phyloP scores from a whole-genome alignment of 2,113 vertebrate genomes.

The Turnix velox region DNA sequence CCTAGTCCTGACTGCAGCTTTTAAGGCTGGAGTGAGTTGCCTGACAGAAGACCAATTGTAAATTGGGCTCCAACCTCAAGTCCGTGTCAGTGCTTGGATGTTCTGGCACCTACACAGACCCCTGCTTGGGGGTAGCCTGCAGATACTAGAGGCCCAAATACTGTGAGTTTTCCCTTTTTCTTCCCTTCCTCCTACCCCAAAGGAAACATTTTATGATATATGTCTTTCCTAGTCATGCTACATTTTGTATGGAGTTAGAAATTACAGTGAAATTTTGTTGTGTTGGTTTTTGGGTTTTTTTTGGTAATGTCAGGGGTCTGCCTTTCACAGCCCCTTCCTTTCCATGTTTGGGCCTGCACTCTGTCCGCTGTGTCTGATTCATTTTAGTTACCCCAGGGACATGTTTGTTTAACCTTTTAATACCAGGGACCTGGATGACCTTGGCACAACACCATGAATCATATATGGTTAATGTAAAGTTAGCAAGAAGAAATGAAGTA shows the following conservation, averaged over 20 bases:
- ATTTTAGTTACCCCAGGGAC: conserved; percentile 23
- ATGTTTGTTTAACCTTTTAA: conserved; percentile 59
- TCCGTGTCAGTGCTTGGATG: neutral
- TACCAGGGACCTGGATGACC: conserved; percentile 39
- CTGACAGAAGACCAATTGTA: neutral
- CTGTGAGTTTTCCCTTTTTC: neutral
- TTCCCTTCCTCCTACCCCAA: neutral
- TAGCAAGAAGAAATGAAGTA: conserved; percentile 24
- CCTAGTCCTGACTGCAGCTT: neutral
- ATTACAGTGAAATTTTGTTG: neutral
- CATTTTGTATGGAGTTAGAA: neutral
- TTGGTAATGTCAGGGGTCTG: neutral
- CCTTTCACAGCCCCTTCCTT: neutral
- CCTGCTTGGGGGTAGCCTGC: neutral
- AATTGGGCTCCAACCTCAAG: neutral
- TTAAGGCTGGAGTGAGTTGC: neutral
- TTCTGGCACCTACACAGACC: neutral
- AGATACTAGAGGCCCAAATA: neutral
- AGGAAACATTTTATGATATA: neutral
- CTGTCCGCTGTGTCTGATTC: neutral
- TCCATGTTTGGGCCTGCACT: conserved; percentile 25
- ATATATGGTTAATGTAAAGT: conserved; percentile 49
- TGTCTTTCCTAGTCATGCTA: neutral
- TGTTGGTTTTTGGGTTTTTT: neutral
- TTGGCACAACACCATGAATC: conserved; percentile 43